Evolutionary conservation across 2,888 invertebrate genomes (phyloP).

Genomic region (Coleophora deauratella): DNA sequence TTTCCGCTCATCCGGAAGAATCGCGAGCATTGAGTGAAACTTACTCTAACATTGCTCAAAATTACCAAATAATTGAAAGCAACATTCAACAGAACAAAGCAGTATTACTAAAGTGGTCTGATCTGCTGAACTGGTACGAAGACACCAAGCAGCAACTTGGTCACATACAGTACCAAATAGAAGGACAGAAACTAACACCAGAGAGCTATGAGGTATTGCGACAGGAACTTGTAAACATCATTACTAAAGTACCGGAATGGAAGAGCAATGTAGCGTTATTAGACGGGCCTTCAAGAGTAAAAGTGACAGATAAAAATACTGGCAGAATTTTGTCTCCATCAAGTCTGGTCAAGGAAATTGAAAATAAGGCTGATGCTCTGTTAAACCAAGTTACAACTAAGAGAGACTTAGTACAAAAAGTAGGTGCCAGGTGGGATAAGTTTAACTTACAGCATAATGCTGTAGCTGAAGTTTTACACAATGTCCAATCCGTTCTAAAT

Average conservation of each 20-base stretch:
- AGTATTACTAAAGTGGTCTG: constrained; percentile 87
- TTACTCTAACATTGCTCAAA: constrained; percentile 82
- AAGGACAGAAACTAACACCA: constrained; percentile 81
- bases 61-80: constrained; percentile 84
- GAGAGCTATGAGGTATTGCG: constrained; percentile 81
- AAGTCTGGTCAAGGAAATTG: constrained; percentile 81
- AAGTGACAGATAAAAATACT: constrained; percentile 80
- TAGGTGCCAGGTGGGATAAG: constrained; percentile 84
- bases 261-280: constrained; percentile 79
- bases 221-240: constrained; percentile 79
- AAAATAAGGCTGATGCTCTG: constrained; percentile 79
- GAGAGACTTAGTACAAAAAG: constrained; percentile 79
- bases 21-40: constrained; percentile 81
- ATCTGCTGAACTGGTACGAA: constrained; percentile 86
- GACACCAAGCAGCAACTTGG: constrained; percentile 85
- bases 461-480: constrained; percentile 77
- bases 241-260: constrained; percentile 80
- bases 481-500: constrained; percentile 71
- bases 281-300: constrained; percentile 79
- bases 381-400: constrained; percentile 79
- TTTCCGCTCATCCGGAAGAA: constrained; percentile 82
- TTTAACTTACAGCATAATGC: constrained; percentile 84
- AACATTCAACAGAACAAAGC: constrained; percentile 83
- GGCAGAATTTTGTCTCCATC: constrained; percentile 83
- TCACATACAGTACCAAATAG: constrained; percentile 86